phyloP scores from a whole-genome alignment of 53 echinoderm and acorn worm genomes.

The Henricia sp. region DNA sequence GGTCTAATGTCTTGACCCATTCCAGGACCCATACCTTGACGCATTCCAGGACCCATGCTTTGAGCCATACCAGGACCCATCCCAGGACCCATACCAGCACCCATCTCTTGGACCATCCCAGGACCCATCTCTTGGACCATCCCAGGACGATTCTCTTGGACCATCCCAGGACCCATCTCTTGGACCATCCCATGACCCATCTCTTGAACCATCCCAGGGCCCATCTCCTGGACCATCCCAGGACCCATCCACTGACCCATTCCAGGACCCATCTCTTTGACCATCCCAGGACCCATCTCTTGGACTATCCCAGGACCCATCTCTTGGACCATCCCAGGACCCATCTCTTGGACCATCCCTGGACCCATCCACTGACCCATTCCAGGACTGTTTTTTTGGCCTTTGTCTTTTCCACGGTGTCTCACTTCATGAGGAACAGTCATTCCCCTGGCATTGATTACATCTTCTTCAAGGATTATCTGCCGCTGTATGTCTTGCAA shows the following conservation, averaged over 20 bases:
- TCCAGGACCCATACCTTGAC: conserved; percentile 19
- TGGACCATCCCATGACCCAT: conserved; percentile 8
- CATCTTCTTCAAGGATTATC: conserved; percentile 61
- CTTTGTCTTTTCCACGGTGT: conserved; percentile 26
- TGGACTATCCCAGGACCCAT: conserved; percentile 10
- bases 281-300: conserved; percentile 9
- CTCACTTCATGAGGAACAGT: conserved; percentile 3
- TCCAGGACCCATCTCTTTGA: conserved; percentile 9
- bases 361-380: background rate
- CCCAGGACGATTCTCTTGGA: background rate
- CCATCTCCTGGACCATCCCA: conserved; percentile 14
- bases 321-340: conserved; percentile 22
- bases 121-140: background rate
- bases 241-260: conserved; percentile 21
- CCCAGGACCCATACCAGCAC: conserved; percentile 5
- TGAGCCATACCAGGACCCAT: conserved; percentile 14
- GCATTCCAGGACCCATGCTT: background rate
- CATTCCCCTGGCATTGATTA: conserved; percentile 34
- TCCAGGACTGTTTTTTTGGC: background rate
- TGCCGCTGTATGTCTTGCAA: conserved; percentile 75
- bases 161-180: conserved; percentile 3
- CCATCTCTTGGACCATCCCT: conserved; percentile 36
- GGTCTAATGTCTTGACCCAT: conserved; percentile 19
- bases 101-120: background rate
- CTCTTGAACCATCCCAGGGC: background rate